These are phyloP conservation scores for Dendroctonus ponderosae DNA, from an alignment of 1,140 invertebrate genomes.

Conservation along the genomic window DNA sequence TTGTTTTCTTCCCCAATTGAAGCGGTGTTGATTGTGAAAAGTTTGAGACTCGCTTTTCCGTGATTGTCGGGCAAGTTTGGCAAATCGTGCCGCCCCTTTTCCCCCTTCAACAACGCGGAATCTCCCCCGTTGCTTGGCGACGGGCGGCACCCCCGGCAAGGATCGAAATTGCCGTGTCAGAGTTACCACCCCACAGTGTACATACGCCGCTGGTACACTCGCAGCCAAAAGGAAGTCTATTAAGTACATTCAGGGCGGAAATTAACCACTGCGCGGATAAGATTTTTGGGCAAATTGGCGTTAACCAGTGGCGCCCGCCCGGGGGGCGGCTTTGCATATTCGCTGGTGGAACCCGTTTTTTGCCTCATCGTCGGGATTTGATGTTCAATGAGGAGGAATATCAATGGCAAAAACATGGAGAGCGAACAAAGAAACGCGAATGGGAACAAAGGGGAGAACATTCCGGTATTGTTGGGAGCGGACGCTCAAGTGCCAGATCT, in stretches of 20 bases:
- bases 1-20: too few relatives aligned
- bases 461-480: neutral
- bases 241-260: constrained; percentile 39
- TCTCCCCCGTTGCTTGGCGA: constrained; percentile 41
- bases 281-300: too few relatives aligned
- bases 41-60: neutral
- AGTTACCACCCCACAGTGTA: constrained; percentile 51
- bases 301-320: too few relatives aligned
- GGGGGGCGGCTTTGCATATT: too few relatives aligned
- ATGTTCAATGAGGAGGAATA: too few relatives aligned
- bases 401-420: constrained; percentile 2
- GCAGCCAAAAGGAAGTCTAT: constrained; percentile 31
- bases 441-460: constrained; percentile 13
- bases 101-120: constrained; percentile 11
- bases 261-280: neutral
- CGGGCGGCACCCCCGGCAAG: constrained; percentile 48
- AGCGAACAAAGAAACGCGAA: constrained; percentile 13
- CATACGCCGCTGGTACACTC: constrained; percentile 49
- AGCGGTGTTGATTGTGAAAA: too few relatives aligned
- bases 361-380: too few relatives aligned
- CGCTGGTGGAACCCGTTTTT: too few relatives aligned
- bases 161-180: constrained; percentile 51
- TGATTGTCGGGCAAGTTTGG: too few relatives aligned
- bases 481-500: constrained; percentile 19
- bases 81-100: neutral